These are phyloP conservation scores for Orthonevra nobilis DNA, from an alignment of 2,888 invertebrate genomes.

Conservation along the genomic window DNA sequence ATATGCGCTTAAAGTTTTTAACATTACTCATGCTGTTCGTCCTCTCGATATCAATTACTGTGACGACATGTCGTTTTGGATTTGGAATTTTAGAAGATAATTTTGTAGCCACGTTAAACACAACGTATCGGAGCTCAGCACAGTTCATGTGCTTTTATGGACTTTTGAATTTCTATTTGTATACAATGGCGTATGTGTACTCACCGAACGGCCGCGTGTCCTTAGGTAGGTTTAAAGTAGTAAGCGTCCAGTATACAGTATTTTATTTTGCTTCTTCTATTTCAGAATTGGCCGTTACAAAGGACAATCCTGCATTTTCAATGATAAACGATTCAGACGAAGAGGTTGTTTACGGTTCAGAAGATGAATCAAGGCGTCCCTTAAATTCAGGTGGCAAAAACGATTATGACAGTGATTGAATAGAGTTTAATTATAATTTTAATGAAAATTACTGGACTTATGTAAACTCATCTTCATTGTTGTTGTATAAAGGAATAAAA, in stretches of 20 bases:
- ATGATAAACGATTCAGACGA: constrained; percentile 99
- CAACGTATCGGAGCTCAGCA: constrained; percentile 94
- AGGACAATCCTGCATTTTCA: constrained; percentile 98
- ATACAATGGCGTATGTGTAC: constrained; percentile 96
- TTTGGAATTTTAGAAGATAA: constrained; percentile 95
- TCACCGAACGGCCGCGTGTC: constrained; percentile 90
- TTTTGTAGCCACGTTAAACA: constrained; percentile 93
- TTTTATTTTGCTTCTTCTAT: background rate
- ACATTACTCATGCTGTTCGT: constrained; percentile 92
- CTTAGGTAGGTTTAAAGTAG: constrained; percentile 86
- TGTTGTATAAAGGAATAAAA: constrained; percentile 15
- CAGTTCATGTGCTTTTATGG: constrained; percentile 98
- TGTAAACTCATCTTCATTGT: constrained; percentile 37
- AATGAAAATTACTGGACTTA: constrained; percentile 8
- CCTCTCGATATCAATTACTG: constrained; percentile 86
- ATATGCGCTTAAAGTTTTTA: constrained; percentile 94
- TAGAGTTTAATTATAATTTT: constrained; percentile 27
- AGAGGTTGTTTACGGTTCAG: constrained; percentile 96
- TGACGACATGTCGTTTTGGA: constrained; percentile 92
- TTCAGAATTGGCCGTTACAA: constrained; percentile 93
- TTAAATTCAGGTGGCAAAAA: constrained; percentile 85
- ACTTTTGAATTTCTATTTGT: constrained; percentile 95
- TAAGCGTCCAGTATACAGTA: too few species aligned
- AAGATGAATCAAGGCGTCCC: constrained; percentile 91
- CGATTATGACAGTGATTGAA: constrained; percentile 86